phyloP scores from a whole-genome alignment of 2,113 vertebrate species.

The Jacana jacana region DNA sequence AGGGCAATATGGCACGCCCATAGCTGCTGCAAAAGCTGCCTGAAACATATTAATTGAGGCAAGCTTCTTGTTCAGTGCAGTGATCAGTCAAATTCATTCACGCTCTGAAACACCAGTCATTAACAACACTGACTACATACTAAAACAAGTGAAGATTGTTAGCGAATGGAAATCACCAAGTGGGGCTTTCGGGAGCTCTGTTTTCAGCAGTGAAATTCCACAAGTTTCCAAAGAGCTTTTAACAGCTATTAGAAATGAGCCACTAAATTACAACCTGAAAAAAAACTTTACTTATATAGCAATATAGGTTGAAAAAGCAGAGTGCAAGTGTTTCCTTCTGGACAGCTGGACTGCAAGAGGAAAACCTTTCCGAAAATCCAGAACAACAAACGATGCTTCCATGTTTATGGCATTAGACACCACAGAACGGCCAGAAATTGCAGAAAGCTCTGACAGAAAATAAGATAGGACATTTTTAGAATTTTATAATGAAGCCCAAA shows the following conservation, averaged over 20 bases:
- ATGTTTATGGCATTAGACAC: not conserved
- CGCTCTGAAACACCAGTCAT: not conserved
- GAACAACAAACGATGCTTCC: not conserved
- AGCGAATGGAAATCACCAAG: not conserved
- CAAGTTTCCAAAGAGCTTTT: not conserved
- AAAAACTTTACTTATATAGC: not conserved
- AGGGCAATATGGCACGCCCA: not conserved
- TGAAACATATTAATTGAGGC: conserved; percentile 2
- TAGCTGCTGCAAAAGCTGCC: not conserved
- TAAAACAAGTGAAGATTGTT: not conserved
- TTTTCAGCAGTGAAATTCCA: not conserved
- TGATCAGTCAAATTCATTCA: conserved; percentile 20
- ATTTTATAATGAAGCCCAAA: not conserved
- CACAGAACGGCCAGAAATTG: not conserved
- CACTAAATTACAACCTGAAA: not conserved
- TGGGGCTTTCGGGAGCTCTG: not conserved
- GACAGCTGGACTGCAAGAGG: not conserved
- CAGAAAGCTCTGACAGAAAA: not conserved
- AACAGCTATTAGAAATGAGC: not conserved
- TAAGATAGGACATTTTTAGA: not conserved
- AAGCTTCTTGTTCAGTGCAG: not conserved
- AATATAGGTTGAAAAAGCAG: not conserved
- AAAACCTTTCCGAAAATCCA: not conserved
- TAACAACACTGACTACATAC: not conserved
- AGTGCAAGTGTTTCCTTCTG: not conserved